Conservation (phyloP, 2,113 vertebrate genomes). For the Rattus norvegicus region DNA sequence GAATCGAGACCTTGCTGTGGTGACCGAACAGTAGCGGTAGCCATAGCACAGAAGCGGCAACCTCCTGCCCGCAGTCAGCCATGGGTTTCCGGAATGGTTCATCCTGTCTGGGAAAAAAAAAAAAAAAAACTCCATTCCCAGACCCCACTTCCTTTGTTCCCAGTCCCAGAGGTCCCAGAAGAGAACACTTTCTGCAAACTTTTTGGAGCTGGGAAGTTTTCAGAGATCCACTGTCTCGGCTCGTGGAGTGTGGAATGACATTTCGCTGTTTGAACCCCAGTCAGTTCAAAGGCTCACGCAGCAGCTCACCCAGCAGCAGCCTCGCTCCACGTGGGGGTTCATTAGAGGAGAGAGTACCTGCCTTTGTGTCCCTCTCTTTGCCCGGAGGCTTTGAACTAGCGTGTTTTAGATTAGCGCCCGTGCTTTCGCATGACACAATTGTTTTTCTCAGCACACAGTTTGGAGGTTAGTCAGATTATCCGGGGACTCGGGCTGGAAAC, state of each 20-base stretch:
- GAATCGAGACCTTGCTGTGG: not conserved
- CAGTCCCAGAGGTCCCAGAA: slow-evolving; percentile 37
- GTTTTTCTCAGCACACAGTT: slow-evolving; percentile 74
- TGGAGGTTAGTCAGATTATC: slow-evolving; percentile 72
- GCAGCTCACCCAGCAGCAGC: slow-evolving; percentile 15
- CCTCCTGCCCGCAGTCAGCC: not conserved
- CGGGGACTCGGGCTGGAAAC: slow-evolving; percentile 73
- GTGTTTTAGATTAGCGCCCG: slow-evolving; percentile 61
- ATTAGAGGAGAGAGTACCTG: slow-evolving; percentile 52
- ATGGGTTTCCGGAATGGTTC: not conserved
- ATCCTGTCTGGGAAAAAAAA: not conserved
- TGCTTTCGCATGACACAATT: slow-evolving; percentile 74
- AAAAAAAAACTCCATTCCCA: not conserved
- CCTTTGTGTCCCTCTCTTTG: slow-evolving; percentile 58
- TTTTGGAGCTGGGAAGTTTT: not conserved
- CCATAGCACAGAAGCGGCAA: too few species aligned
- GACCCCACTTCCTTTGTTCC: not conserved
- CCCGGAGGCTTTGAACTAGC: slow-evolving; percentile 75
- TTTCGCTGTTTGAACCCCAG: slow-evolving; percentile 40
- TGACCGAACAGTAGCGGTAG: not conserved
- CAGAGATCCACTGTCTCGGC: not conserved
- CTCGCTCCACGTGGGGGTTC: slow-evolving; percentile 37
- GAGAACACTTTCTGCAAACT: slow-evolving; percentile 51
- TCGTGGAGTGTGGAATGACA: not conserved
- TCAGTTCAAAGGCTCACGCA: slow-evolving; percentile 58